Conservation (phyloP, 2,113 vertebrate species). For the Ailuropoda melanoleuca region DNA sequence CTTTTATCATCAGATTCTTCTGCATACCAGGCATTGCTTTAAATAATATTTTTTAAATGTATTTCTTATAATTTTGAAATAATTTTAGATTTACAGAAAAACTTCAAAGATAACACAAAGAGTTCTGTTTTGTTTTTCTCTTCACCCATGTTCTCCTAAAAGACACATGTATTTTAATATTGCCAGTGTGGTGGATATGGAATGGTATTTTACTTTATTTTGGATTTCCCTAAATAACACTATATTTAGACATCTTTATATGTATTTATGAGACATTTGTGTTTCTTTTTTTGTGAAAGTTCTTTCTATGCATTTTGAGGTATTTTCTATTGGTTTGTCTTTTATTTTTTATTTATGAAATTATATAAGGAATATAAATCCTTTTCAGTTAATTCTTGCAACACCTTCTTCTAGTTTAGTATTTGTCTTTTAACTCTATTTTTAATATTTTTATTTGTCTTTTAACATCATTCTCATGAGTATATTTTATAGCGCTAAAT, state of each 20-base stretch:
- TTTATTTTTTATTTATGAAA: background rate
- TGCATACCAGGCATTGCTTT: background rate
- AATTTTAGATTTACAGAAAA: background rate
- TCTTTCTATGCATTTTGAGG: background rate
- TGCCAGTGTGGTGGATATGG: background rate
- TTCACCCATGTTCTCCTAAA: background rate
- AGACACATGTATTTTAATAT: background rate
- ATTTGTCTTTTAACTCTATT: background rate
- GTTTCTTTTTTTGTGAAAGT: background rate
- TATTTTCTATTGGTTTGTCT: background rate
- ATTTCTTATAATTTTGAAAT: background rate
- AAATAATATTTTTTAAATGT: background rate
- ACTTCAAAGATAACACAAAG: background rate
- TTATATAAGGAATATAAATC: background rate
- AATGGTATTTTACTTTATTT: background rate
- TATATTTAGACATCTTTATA: background rate
- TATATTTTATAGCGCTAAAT: background rate
- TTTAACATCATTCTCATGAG: background rate
- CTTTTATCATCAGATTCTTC: background rate
- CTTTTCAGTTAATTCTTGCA: background rate
- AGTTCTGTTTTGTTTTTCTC: background rate
- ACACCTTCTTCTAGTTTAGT: background rate
- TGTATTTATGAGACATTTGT: background rate
- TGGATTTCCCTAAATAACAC: background rate
- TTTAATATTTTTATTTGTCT: background rate